Evolutionary conservation across 2,113 vertebrate genomes (phyloP).

Genomic region (Seriola quinqueradiata): DNA sequence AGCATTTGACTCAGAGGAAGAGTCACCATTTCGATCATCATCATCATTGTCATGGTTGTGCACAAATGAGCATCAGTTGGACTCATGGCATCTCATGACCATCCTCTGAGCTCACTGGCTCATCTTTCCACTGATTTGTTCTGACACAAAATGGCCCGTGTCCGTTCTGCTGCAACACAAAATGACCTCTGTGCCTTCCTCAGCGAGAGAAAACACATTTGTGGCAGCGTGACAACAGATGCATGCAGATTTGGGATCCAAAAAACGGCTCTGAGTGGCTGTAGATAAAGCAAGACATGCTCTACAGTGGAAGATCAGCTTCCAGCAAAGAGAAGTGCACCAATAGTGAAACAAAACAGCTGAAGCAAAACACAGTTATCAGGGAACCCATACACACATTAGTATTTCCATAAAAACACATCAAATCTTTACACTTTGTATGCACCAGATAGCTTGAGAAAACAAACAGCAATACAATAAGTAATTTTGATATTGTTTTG

Average conservation of each 20-base stretch:
- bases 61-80: slow-evolving; percentile 65
- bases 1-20: slow-evolving; percentile 62
- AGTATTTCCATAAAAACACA: slow-evolving; percentile 1
- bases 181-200: slow-evolving; percentile 57
- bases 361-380: slow-evolving; percentile 25
- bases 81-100: slow-evolving; percentile 54
- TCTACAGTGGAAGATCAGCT: slow-evolving; percentile 11
- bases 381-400: neutral
- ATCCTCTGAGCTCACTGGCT: slow-evolving; percentile 55
- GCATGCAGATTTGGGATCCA: slow-evolving; percentile 54
- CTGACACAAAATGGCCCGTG: slow-evolving; percentile 71
- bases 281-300: slow-evolving; percentile 23
- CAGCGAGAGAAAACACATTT: slow-evolving; percentile 54
- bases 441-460: neutral
- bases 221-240: slow-evolving; percentile 50
- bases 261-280: slow-evolving; percentile 43
- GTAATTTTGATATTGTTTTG: neutral
- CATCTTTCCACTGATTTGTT: slow-evolving; percentile 63
- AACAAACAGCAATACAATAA: slow-evolving; percentile 11
- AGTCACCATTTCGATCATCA: slow-evolving; percentile 47
- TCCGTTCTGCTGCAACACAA: slow-evolving; percentile 52
- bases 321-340: slow-evolving; percentile 18
- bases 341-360: slow-evolving; percentile 23
- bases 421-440: neutral
- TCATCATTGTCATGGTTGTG: slow-evolving; percentile 41